These are phyloP conservation scores for Pangasianodon gigas DNA, from an alignment of 2,113 vertebrate species.

Conservation along the genomic window DNA sequence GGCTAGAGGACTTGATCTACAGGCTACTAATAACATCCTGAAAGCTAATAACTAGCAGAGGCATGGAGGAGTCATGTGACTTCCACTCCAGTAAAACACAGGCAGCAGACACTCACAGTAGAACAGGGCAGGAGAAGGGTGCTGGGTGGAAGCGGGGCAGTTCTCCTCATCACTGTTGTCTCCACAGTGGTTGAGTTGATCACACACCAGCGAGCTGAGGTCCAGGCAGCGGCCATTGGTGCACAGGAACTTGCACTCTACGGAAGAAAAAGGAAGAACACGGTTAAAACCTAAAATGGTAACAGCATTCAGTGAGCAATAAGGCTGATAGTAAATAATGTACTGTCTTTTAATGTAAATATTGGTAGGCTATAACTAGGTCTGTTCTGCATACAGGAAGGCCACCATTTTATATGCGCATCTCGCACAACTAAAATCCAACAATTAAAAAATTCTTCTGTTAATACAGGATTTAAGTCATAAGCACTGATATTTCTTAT, in stretches of 20 bases:
- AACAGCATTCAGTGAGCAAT: background rate
- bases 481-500: background rate
- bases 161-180: constrained; percentile 98
- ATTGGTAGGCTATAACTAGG: background rate
- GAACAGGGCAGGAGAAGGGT: constrained; percentile 90
- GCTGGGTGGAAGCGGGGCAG: constrained; percentile 92
- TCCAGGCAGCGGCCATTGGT: constrained; percentile 95
- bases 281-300: background rate
- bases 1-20: constrained; percentile 5
- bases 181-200: constrained; percentile 95
- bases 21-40: constrained; percentile 14
- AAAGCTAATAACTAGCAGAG: background rate
- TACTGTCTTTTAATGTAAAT: background rate
- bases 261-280: constrained; percentile 52
- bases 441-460: background rate
- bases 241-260: constrained; percentile 98
- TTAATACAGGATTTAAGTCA: background rate
- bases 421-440: background rate
- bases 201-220: constrained; percentile 93
- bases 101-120: constrained; percentile 83
- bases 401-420: background rate
- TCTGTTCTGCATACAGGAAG: background rate
- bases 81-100: constrained; percentile 1
- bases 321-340: background rate
- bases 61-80: background rate